A percentile compares a stretch with the other conserved stretches of the same genome.
phyloP scores from a whole-genome alignment of 2,797 vertebrate genomes.

The Leptatherina wallacei region DNA sequence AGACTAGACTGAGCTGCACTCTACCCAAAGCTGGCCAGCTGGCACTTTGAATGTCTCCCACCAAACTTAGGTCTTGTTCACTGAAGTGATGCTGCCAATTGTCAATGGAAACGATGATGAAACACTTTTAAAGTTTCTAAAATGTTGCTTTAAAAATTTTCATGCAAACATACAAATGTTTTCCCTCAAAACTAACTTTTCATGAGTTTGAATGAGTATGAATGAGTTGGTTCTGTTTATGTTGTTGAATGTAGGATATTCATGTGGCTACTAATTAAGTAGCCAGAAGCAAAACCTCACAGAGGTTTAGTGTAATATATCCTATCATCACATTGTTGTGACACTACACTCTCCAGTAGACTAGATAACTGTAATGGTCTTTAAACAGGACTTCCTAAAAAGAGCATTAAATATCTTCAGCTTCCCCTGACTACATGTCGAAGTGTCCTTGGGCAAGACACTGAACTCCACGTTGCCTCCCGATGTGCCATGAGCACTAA shows the following conservation, averaged over 20 bases:
- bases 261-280: not conserved
- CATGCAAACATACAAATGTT: not conserved
- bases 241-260: not conserved
- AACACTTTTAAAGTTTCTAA: constrained; percentile 8
- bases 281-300: not conserved
- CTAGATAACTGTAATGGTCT: no score
- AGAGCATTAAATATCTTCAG: no score
- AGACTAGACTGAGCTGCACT: constrained; percentile 47
- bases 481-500: no score
- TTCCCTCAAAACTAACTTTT: not conserved
- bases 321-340: not conserved
- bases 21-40: constrained; percentile 59
- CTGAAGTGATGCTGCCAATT: constrained; percentile 40
- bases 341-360: not conserved
- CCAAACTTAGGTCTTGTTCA: constrained; percentile 46
- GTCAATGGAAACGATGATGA: constrained; percentile 18
- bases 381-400: no score
- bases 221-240: no score
- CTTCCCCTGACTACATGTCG: no score
- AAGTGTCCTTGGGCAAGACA: no score
- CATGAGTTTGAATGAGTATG: no score
- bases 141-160: not conserved
- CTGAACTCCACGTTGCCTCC: no score
- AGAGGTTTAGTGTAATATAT: no score
- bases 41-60: constrained; percentile 40